A percentile compares a stretch with the other conserved stretches of the same genome.
These are phyloP conservation scores for Dasysyrphus tricinctus DNA, from an alignment of 2,888 invertebrate species.

Conservation along the genomic window DNA sequence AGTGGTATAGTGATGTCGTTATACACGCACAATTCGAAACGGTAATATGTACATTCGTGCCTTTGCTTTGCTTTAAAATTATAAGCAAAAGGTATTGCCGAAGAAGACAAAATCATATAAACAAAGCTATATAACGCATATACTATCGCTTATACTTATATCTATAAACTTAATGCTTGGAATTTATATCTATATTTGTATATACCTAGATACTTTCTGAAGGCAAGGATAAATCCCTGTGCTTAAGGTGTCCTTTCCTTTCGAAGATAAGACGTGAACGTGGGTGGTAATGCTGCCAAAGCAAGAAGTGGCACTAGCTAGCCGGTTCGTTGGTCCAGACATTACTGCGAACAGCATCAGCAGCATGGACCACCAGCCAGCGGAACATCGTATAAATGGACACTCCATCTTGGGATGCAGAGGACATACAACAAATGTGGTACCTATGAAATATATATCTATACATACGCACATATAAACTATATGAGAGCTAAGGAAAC, in stretches of 20 bases:
- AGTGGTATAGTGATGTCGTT: neutral
- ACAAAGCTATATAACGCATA: neutral
- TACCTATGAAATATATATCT: slow-evolving; percentile 61
- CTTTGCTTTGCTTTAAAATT: slow-evolving; percentile 48
- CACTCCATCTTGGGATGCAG: slow-evolving; percentile 59
- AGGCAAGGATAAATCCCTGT: slow-evolving; percentile 72
- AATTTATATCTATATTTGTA: slow-evolving; percentile 2
- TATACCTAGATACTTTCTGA: slow-evolving; percentile 27
- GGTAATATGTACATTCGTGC: slow-evolving; percentile 9
- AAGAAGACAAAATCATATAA: slow-evolving; percentile 55
- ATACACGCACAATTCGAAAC: slow-evolving; percentile 36
- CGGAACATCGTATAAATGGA: slow-evolving; percentile 67
- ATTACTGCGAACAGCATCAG: slow-evolving; percentile 61
- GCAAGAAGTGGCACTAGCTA: slow-evolving; percentile 43
- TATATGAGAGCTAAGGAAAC: slow-evolving; percentile 6
- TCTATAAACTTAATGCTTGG: neutral
- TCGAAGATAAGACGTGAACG: slow-evolving; percentile 77
- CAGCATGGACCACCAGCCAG: slow-evolving; percentile 42
- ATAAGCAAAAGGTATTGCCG: slow-evolving; percentile 43
- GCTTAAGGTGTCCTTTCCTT: slow-evolving; percentile 77
- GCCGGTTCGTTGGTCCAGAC: slow-evolving; percentile 53
- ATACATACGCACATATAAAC: slow-evolving; percentile 11
- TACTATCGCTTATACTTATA: neutral
- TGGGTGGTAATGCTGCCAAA: slow-evolving; percentile 70
- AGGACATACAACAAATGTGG: slow-evolving; percentile 61